phyloP scores from a whole-genome alignment of 1,140 invertebrate genomes.

The Onthophagus taurus region DNA sequence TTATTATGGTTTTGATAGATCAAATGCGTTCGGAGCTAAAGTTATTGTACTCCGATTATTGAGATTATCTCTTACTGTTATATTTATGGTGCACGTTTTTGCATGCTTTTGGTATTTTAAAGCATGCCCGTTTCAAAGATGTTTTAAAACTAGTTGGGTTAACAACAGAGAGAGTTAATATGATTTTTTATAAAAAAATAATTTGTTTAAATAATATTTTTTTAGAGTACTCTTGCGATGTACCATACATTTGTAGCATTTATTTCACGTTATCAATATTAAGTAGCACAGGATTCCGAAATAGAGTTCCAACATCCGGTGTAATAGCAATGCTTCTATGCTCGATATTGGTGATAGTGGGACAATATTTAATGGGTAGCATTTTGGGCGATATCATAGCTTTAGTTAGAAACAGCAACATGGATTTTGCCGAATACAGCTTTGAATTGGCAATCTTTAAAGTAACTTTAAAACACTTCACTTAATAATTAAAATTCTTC shows the following conservation, averaged over 20 bases:
- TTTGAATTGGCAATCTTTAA: slow-evolving; percentile 5
- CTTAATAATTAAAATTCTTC: neutral
- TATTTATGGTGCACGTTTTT: slow-evolving; percentile 5
- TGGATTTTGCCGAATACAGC: slow-evolving; percentile 1
- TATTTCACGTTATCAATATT: slow-evolving; percentile 3
- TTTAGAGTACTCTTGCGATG: neutral
- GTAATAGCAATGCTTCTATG: neutral
- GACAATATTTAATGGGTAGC: neutral
- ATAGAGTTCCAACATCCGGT: neutral
- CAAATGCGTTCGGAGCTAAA: neutral
- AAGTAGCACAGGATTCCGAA: neutral
- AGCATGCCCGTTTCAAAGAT: neutral
- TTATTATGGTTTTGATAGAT: too few species aligned
- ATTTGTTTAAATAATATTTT: neutral
- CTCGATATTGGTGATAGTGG: neutral
- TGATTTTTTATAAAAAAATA: neutral
- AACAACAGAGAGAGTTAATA: neutral
- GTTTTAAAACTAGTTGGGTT: neutral
- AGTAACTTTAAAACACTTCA: slow-evolving; percentile 2
- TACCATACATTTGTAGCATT: slow-evolving; percentile 3
- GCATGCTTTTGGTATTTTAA: slow-evolving; percentile 1
- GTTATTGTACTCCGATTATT: neutral
- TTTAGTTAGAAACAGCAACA: neutral
- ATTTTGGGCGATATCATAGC: slow-evolving; percentile 6
- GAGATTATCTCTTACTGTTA: neutral